A percentile compares a stretch with the other conserved stretches of the same genome.
Evolutionary conservation across 2,113 vertebrate species (phyloP).

Genomic region (Coptodon rendalli): DNA sequence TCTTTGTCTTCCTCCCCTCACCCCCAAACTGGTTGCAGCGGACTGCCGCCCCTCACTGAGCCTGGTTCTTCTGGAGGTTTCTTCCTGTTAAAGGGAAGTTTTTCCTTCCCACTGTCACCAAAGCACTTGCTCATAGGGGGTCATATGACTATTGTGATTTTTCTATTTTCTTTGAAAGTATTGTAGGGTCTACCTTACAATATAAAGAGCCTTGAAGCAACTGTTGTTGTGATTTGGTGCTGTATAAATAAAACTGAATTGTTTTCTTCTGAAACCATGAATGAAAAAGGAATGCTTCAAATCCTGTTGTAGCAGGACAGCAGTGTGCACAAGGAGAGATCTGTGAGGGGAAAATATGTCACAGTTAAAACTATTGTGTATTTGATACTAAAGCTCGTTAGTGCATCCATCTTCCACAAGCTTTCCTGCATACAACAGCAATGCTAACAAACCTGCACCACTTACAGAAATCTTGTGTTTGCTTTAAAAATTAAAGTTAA

Average conservation of each 20-base stretch:
- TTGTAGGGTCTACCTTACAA: not conserved
- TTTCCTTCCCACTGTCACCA: not conserved
- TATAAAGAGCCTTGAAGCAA: not conserved
- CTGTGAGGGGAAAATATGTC: not conserved
- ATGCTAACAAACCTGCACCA: not conserved
- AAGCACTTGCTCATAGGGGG: accelerated
- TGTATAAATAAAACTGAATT: not conserved
- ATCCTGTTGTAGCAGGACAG: not conserved
- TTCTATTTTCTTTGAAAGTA: accelerated
- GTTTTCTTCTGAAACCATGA: not conserved
- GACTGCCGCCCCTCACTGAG: not conserved
- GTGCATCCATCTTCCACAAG: not conserved
- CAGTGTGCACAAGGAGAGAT: not conserved
- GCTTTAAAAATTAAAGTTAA: not conserved
- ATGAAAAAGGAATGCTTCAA: not conserved
- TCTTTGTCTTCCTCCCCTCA: not conserved
- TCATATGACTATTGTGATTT: not conserved
- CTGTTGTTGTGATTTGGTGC: not conserved
- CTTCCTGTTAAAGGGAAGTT: accelerated
- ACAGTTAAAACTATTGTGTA: not conserved
- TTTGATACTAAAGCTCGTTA: not conserved
- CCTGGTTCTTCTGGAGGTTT: not conserved
- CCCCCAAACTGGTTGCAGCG: accelerated
- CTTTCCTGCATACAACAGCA: not conserved
- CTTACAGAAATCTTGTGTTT: not conserved